phyloP scores from a whole-genome alignment of 2,113 vertebrate species.

The Ahaetulla prasina region DNA sequence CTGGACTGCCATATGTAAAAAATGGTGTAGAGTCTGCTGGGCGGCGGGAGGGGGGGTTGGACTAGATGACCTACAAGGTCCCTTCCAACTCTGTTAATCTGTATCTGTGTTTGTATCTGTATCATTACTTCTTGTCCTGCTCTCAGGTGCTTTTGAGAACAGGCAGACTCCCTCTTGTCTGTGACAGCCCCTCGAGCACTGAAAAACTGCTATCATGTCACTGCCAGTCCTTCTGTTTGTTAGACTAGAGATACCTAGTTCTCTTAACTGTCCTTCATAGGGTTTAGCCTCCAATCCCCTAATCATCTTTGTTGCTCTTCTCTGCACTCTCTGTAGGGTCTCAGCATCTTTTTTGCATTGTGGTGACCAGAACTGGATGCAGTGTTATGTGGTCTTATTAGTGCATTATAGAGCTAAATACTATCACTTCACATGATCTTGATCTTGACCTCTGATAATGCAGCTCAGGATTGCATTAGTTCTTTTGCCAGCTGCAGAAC shows the following conservation, averaged over 20 bases:
- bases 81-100: too few relatives aligned
- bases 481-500: not conserved
- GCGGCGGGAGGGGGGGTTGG: too few relatives aligned
- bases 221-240: not conserved
- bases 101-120: too few relatives aligned
- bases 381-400: not conserved
- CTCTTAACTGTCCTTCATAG: not conserved
- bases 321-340: too few relatives aligned
- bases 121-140: not conserved
- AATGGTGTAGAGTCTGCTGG: too few relatives aligned
- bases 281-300: not conserved
- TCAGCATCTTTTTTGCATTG: not conserved
- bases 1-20: too few relatives aligned
- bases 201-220: too few relatives aligned
- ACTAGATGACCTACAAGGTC: too few relatives aligned
- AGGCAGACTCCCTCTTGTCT: not conserved
- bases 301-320: too few relatives aligned
- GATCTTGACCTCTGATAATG: not conserved
- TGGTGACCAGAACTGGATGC: not conserved
- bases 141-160: not conserved
- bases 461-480: not conserved
- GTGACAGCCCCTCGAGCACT: not conserved
- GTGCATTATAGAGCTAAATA: not conserved
- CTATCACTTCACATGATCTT: not conserved
- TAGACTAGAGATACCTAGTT: not conserved